A percentile compares a stretch with the other conserved stretches of the same genome.
Evolutionary conservation across 2,113 vertebrate genomes (phyloP).

Genomic region (Zosterops hypoxanthus): DNA sequence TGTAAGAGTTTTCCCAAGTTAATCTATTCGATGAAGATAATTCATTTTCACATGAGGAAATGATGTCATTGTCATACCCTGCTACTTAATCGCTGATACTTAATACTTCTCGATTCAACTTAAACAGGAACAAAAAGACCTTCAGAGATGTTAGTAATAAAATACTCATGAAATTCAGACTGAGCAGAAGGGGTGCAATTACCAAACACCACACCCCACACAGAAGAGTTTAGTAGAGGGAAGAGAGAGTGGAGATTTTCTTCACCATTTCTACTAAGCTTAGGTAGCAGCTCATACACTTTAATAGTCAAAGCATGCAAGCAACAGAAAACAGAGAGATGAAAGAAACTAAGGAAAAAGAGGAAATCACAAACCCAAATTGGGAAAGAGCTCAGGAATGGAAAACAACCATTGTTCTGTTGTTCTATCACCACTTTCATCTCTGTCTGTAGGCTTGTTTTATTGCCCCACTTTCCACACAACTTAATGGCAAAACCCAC

Average conservation of each 20-base stretch:
- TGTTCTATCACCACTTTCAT: slow-evolving; percentile 11
- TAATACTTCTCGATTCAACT: neutral
- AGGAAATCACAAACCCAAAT: neutral
- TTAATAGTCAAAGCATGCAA: neutral
- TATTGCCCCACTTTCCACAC: slow-evolving; percentile 2
- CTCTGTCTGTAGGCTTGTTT: neutral
- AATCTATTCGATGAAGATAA: neutral
- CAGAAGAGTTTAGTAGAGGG: neutral
- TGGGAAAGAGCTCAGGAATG: neutral
- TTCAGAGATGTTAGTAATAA: neutral
- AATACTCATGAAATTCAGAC: neutral
- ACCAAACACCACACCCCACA: neutral
- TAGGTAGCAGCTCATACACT: neutral
- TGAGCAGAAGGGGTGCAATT: neutral
- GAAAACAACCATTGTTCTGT: neutral
- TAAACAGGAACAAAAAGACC: neutral
- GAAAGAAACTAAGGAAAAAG: neutral
- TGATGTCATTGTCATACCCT: neutral
- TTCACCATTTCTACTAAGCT: neutral
- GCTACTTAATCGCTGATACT: neutral
- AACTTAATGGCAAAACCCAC: slow-evolving; percentile 9
- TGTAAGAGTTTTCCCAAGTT: neutral
- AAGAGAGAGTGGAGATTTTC: neutral
- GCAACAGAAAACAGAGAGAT: neutral
- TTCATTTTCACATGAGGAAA: neutral